Conservation (phyloP, 2,888 invertebrate genomes). For the Bombyx huttoni region DNA sequence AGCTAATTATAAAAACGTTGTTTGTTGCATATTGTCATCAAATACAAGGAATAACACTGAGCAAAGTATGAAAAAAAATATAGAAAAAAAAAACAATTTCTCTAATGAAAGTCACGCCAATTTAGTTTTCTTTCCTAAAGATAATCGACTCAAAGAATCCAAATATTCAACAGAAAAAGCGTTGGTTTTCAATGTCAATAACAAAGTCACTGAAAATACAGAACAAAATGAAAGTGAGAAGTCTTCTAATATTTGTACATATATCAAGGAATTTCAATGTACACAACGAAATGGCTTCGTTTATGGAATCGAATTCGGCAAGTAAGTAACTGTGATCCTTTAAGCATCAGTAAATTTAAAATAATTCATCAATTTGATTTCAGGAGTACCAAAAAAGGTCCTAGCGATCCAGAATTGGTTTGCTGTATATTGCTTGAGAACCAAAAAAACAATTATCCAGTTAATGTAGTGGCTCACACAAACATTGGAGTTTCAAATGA, state of each 20-base stretch:
- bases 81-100: not conserved
- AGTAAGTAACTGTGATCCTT: constrained; percentile 8
- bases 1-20: constrained; percentile 11
- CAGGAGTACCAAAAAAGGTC: not conserved
- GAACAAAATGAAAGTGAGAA: not conserved
- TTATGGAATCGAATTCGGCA: constrained; percentile 16
- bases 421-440: constrained; percentile 12
- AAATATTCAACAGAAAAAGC: not conserved
- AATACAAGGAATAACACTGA: not conserved
- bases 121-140: not conserved
- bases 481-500: not conserved
- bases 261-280: constrained; percentile 36
- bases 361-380: not conserved
- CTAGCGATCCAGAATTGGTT: constrained; percentile 5
- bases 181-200: not conserved
- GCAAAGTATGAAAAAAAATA: not conserved
- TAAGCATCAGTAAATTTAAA: not conserved
- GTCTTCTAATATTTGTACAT: constrained; percentile 30
- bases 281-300: constrained; percentile 28
- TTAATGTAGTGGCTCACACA: not conserved
- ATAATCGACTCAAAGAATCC: not conserved
- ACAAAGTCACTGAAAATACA: not conserved
- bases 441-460: not conserved
- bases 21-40: constrained; percentile 40
- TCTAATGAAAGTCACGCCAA: not conserved